Evolutionary conservation across 1,140 invertebrate genomes (phyloP), one percentile per base, ranked within the genome.

Genomic region (Drosophila equinoxialis): DNA sequence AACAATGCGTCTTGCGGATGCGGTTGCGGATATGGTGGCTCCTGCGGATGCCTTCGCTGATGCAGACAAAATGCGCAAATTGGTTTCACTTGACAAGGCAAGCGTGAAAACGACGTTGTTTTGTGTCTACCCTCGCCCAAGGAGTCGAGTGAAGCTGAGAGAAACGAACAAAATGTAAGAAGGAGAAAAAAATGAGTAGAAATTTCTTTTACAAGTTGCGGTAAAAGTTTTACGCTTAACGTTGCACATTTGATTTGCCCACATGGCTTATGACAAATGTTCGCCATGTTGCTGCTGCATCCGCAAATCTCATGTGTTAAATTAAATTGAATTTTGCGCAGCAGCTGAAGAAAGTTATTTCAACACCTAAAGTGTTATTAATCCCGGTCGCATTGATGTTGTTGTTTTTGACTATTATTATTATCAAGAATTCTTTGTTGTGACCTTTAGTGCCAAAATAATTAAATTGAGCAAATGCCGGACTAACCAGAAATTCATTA

Each of bases 31-130:
- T 58, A 17, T 20, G 20, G 45, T 8, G 20, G 45, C 45, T 20
- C 3, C 7, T 58, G 45, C 17, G 45, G 45, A 51, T 51, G 45
- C 45, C 45, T 51, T 51, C 17, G 45, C 45, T 51, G 66, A 58
- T 65, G 81, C 71, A 66, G 71, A 79, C 57, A 79, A 76, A 81
- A 77, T 81, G 78, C 68, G 67, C 54, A 77, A 85, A 81, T 85
- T 78, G 74, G 63, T 75, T 86, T 78, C 71, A 68, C 65, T 67
- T 86, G 66, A 33, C 68, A 81, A 73, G 55, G 68, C 82, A 81
- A 71, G 82, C 82, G 79, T 81, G 83, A 86, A 85, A 86, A 68
- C 70, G 68, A 77, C 65, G 62, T 74, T 69, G 51, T 77, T 57
- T 65, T 62, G 54, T 74, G 57, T 61, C 54, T 45, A 51, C 42